These are phyloP conservation scores for Venustoraphidia nigricollis DNA, from an alignment of 2,888 invertebrate species.

Conservation along the genomic window DNA sequence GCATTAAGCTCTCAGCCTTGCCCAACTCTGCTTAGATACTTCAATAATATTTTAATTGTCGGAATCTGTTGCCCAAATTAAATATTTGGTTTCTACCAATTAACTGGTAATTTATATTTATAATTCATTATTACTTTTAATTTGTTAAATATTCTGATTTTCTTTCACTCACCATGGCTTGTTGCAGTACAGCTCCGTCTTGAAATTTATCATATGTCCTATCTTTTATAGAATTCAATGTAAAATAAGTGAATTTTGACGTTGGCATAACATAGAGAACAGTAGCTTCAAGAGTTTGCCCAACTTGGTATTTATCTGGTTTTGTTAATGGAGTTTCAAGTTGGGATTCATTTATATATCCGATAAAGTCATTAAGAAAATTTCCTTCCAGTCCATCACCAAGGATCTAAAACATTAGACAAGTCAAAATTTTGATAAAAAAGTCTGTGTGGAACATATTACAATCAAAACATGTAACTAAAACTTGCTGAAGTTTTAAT, in stretches of 20 bases:
- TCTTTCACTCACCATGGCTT: slow-evolving; percentile 32
- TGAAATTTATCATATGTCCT: slow-evolving; percentile 26
- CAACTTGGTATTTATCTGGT: slow-evolving; percentile 24
- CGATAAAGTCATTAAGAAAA: slow-evolving; percentile 30
- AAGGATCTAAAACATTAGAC: slow-evolving; percentile 23
- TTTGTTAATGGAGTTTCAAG: slow-evolving; percentile 20
- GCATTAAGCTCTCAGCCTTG: too few relatives aligned
- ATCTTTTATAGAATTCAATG: slow-evolving; percentile 23
- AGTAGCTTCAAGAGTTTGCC: slow-evolving; percentile 38
- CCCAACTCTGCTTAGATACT: too few relatives aligned
- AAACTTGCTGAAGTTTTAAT: neutral
- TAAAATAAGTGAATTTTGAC: slow-evolving; percentile 50
- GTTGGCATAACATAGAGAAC: slow-evolving; percentile 53
- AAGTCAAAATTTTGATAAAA: slow-evolving; percentile 2
- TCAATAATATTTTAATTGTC: neutral
- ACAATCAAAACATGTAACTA: slow-evolving; percentile 1
- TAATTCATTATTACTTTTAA: too few relatives aligned
- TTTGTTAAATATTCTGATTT: too few relatives aligned
- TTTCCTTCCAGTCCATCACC: slow-evolving; percentile 37
- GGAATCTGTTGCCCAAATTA: too few relatives aligned
- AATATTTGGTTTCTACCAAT: too few relatives aligned
- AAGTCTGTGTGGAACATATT: neutral
- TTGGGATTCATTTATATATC: slow-evolving; percentile 38
- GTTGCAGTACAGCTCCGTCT: slow-evolving; percentile 40
- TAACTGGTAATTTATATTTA: too few relatives aligned